A percentile compares a stretch with the other conserved stretches of the same genome.
These are phyloP conservation scores for Patiria pectinifera DNA, from an alignment of 53 echinoderm and acorn worm genomes.

Conservation along the genomic window DNA sequence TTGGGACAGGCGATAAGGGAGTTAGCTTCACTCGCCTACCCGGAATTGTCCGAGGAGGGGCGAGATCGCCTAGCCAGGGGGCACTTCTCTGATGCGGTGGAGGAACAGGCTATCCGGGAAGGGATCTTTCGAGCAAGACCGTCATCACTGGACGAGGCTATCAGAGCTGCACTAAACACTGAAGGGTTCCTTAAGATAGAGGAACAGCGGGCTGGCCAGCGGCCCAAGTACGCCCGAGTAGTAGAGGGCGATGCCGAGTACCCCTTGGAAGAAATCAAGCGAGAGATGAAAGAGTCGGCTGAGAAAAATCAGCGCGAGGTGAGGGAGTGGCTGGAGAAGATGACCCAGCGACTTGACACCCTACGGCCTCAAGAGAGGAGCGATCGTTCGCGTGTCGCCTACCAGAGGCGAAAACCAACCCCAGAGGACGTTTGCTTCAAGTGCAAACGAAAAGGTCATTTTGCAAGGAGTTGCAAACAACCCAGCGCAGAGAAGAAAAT, in stretches of 20 bases:
- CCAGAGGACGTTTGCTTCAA: not conserved
- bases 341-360: not conserved
- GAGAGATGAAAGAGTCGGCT: not conserved
- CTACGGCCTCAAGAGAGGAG: not conserved
- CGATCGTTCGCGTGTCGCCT: not conserved
- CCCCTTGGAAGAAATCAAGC: not conserved
- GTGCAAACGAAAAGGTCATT: not conserved
- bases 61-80: slow-evolving; percentile 29
- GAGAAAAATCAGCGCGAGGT: not conserved
- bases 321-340: not conserved
- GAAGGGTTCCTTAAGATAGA: slow-evolving; percentile 53
- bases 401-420: too few relatives aligned
- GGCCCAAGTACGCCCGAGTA: slow-evolving; percentile 3
- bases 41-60: not conserved
- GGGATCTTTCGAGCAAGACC: slow-evolving; percentile 40
- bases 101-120: slow-evolving; percentile 6
- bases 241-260: not conserved
- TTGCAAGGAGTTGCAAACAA: not conserved
- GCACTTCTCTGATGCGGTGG: slow-evolving; percentile 40
- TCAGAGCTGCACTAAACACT: slow-evolving; percentile 19
- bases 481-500: not conserved
- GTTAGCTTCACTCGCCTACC: slow-evolving; percentile 29
- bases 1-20: slow-evolving; percentile 38
- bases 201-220: slow-evolving; percentile 1
- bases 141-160: slow-evolving; percentile 15